These are phyloP conservation scores for Odobenus rosmarus DNA, from an alignment of 2,113 vertebrate genomes.

Conservation along the genomic window DNA sequence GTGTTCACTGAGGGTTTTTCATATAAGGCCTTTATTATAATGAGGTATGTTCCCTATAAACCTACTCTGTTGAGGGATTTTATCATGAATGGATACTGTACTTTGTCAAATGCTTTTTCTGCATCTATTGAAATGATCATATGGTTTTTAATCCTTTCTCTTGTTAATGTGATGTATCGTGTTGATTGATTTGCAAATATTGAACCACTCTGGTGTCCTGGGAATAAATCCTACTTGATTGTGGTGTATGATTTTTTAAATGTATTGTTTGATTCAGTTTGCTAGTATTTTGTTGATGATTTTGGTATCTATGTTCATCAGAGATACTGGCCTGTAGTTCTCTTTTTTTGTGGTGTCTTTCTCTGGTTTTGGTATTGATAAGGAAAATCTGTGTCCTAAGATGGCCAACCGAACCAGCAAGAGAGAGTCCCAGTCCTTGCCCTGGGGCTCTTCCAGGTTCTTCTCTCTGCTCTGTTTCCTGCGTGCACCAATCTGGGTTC, in stretches of 20 bases:
- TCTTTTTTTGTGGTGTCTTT: neutral
- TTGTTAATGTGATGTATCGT: neutral
- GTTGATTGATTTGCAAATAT: neutral
- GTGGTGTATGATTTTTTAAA: neutral
- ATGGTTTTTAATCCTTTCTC: neutral
- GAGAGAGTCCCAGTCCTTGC: too few relatives aligned
- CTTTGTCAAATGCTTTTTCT: neutral
- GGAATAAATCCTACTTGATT: neutral
- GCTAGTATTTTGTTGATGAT: neutral
- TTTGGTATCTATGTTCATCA: neutral
- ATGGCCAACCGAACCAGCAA: too few relatives aligned
- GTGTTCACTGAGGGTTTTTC: too few relatives aligned
- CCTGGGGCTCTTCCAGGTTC: too few relatives aligned
- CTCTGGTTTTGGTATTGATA: too few relatives aligned
- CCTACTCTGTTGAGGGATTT: neutral
- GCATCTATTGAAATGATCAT: neutral
- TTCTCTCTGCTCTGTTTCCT: too few relatives aligned
- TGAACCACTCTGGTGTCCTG: neutral
- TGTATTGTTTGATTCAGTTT: neutral
- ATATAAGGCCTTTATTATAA: neutral
- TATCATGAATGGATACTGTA: neutral
- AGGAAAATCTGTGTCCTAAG: too few relatives aligned
- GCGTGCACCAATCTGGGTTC: too few relatives aligned
- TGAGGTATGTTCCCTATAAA: neutral
- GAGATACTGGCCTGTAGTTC: neutral